Base-by-base conservation (phyloP, 2,113 vertebrate genomes). In the Pogona vitticeps region DNA sequence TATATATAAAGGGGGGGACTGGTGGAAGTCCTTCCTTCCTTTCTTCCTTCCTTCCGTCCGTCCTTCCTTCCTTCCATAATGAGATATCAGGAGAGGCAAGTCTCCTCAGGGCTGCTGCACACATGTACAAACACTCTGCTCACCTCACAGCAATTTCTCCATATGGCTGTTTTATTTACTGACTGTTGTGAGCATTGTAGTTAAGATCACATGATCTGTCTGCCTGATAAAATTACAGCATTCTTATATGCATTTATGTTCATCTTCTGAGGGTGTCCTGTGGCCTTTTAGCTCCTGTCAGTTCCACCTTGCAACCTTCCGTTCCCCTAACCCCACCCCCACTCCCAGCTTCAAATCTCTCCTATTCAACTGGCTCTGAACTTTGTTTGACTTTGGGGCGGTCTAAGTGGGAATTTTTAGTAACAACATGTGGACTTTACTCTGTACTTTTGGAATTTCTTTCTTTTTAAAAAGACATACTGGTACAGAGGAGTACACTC, bases 401-500 rank as follows among this genome's bases (percentile, higher is more conserved):
- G 1, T 17, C 2, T n/a, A 67, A 38, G 46, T 91, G 85, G 71
- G 7, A 81, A 91, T 79, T 40, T 56, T 88, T 33, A 28, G 13
- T 52, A 21, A 21, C 36, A 15, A 84, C 52, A 81, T 46, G 70
- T 18, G 46, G 40, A 85, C 76, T 89, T 86, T 38, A 31, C 91
- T 33, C 76, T 76, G 21, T n/a, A n/a, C n/a, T n/a, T n/a, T n/a
- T n/a, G n/a, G n/a, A n/a, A n/a, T n/a, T n/a, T n/a, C n/a, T n/a
- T n/a, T n/a, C n/a, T n/a, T n/a, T n/a, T 6, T 21, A 38, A 84
- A 76, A 26, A 36, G 65, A 65, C 40, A 31, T 1, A 84, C 85
- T 72, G 86, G 80, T 73, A 91, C 4, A 0, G 80, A 92, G 88
- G 86, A 93, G 84, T 88, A 94, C 90, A 94, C 93, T 94, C 92